phyloP scores from a whole-genome alignment of 2,113 vertebrate species.

The Urocolius indicus region DNA sequence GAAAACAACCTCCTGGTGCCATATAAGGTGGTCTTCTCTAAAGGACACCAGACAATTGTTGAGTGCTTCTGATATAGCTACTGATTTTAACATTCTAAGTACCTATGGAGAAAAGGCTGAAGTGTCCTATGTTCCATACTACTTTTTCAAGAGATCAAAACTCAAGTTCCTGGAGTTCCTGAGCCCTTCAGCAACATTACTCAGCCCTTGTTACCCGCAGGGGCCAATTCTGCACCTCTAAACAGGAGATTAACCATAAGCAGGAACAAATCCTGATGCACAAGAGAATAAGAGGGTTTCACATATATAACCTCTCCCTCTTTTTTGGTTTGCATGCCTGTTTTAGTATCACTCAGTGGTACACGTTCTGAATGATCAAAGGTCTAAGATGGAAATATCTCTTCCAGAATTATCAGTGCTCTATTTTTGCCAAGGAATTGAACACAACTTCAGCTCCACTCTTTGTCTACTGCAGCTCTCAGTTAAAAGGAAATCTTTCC shows the following conservation, averaged over 20 bases:
- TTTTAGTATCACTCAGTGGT: neutral
- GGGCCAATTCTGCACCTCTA: neutral
- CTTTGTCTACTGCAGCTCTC: slow-evolving; percentile 48
- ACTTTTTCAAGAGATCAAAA: neutral
- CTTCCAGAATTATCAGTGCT: neutral
- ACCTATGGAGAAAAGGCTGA: neutral
- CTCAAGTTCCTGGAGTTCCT: neutral
- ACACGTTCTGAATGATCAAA: slow-evolving; percentile 3
- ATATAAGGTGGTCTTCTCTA: neutral
- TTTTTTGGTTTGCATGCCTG: neutral
- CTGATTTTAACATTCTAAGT: neutral
- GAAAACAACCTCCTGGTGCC: neutral
- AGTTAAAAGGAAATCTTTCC: slow-evolving; percentile 60
- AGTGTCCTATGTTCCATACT: neutral
- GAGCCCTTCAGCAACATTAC: neutral
- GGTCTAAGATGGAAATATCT: neutral
- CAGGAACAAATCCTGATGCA: neutral
- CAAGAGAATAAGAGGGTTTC: neutral
- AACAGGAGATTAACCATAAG: neutral
- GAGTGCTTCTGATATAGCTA: neutral
- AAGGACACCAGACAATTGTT: neutral
- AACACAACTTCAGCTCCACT: neutral
- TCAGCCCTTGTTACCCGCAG: neutral
- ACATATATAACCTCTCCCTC: neutral
- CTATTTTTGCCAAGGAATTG: slow-evolving; percentile 19